Conservation (phyloP, 2,888 invertebrate species). For the Galerucella calmariensis region DNA sequence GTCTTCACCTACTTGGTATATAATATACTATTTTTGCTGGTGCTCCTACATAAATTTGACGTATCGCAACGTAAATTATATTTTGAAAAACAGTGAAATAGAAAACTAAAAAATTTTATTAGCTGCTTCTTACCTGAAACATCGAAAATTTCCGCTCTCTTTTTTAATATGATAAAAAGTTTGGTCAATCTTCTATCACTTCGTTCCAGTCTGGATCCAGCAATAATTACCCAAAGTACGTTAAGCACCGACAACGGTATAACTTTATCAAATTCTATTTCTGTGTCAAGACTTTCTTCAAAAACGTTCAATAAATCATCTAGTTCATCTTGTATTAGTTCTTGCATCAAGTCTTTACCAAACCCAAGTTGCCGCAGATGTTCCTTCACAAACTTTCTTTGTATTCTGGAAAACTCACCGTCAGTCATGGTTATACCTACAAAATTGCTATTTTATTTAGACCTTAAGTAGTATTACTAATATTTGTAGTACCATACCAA, state of each 20-base stretch:
- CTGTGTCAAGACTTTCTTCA: background rate
- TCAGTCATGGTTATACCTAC: constrained; percentile 18
- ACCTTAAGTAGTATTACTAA: background rate
- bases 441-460: background rate
- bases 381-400: constrained; percentile 14
- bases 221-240: constrained; percentile 7
- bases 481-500: too few species aligned
- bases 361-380: constrained; percentile 19
- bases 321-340: background rate
- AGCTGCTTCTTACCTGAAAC: background rate
- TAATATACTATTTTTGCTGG: too few species aligned
- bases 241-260: constrained; percentile 9
- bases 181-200: background rate
- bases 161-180: background rate
- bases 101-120: too few species aligned
- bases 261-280: background rate
- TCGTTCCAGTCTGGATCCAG: constrained; percentile 9
- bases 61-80: too few species aligned
- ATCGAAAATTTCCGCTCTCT: background rate
- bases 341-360: constrained; percentile 11
- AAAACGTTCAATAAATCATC: background rate
- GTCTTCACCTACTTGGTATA: too few species aligned
- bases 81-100: too few species aligned
- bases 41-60: too few species aligned
- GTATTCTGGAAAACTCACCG: constrained; percentile 13